Base-by-base conservation (phyloP, 35 echinoderm and acorn worm species). In the Diadema setosum region DNA sequence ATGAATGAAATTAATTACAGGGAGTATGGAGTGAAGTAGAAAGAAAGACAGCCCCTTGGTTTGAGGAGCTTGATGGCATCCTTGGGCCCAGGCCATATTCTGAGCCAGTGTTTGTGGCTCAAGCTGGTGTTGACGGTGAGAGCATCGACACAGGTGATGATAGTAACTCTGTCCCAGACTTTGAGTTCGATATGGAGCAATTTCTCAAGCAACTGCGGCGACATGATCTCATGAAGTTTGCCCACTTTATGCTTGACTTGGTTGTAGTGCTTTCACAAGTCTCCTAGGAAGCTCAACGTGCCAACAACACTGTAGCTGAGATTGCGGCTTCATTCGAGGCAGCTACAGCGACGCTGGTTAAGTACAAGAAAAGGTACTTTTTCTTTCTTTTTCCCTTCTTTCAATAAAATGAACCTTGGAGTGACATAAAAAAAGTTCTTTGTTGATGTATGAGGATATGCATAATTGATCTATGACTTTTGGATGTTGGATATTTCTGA, bases 291-390 rank as follows among this genome's bases (percentile, higher is more conserved):
- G 39, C 63, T 31, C 89, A 91, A 40, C n/a, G 29, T 23, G 14
- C 37, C 11, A 91, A 31, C 59, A 87, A 35, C 39, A 91, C 32
- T 0, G 82, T 91, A 42, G 89, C 81, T 2, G 89, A 91, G 23
- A 78, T 89, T n/a, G 87, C 87, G 2, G 87, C 87, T 12, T 83
- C 87, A 0, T 82, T 84, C 24, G 87, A 89, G 37, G 75, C 45
- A 36, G 58, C 78, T 18, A 39, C 26, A 25, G 87, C 87, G 65
- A 82, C 76, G 4, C 78, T 89, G 6, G 20, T 18, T 9, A 82
- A 83, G 15, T 89, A 89, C 76, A 83, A 89, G 76, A 45, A 34
- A 40, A 83, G 76, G 87, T 89, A 89, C 35, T 52, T 52, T n/a
- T n/a, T n/a, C n/a, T n/a, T n/a, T n/a, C n/a, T n/a, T n/a, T n/a